phyloP scores from a whole-genome alignment of 1,140 invertebrate genomes.

The Drosophila bipectinata region DNA sequence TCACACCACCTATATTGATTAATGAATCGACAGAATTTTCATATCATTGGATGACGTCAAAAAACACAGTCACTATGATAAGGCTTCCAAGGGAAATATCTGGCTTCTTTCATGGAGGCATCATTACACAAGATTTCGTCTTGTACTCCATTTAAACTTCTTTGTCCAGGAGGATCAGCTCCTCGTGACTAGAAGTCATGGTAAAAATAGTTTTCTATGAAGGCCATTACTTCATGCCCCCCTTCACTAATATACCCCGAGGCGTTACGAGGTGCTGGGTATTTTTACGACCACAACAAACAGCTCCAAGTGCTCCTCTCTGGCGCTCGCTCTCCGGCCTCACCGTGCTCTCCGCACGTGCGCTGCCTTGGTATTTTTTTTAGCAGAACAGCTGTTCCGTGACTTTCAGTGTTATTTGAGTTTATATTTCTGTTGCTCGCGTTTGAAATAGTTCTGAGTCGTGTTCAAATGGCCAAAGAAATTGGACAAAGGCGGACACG shows the following conservation, averaged over 20 bases:
- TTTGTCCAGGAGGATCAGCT: too few relatives aligned
- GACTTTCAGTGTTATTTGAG: slow-evolving; percentile 7
- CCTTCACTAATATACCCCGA: neutral
- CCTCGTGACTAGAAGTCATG: too few relatives aligned
- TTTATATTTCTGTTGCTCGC: slow-evolving; percentile 17
- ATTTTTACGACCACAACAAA: neutral
- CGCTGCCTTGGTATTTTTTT: neutral
- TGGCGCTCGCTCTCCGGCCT: slow-evolving; percentile 8
- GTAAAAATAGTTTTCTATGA: too few relatives aligned
- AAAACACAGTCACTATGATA: neutral
- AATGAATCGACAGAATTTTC: neutral
- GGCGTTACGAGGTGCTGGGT: neutral
- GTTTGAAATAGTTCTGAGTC: slow-evolving; percentile 12
- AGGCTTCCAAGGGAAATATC: neutral
- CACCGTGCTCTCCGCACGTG: slow-evolving; percentile 12
- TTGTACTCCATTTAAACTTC: too few relatives aligned
- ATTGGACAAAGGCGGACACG: slow-evolving; percentile 22
- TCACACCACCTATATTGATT: neutral
- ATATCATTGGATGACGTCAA: neutral
- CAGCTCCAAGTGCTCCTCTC: neutral
- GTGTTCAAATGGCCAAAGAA: slow-evolving; percentile 39
- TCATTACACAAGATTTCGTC: too few relatives aligned
- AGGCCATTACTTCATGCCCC: neutral
- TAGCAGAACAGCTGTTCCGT: slow-evolving; percentile 22
- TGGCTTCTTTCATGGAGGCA: too few relatives aligned